Conservation (phyloP, 2,888 invertebrate genomes). For the Oscheius sp. region DNA sequence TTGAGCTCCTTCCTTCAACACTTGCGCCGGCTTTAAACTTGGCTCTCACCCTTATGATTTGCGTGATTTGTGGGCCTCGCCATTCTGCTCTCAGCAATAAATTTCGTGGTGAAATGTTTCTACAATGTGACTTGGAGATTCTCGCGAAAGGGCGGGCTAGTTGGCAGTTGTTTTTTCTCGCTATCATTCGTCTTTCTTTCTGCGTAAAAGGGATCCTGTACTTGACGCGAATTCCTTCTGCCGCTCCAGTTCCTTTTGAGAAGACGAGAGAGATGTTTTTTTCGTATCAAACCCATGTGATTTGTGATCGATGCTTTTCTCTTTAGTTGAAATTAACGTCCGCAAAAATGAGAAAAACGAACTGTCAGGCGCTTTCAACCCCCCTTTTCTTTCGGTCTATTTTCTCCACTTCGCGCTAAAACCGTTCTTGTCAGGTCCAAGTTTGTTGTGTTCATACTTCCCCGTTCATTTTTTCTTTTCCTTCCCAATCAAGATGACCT, state of each 20-base stretch:
- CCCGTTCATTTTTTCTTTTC: neutral
- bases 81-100: neutral
- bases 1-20: neutral
- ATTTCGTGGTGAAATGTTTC: neutral
- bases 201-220: neutral
- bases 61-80: conserved; percentile 1
- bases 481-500: conserved; percentile 18
- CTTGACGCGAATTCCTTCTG: neutral
- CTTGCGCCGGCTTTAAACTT: too few relatives aligned
- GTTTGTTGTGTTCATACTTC: conserved; percentile 6
- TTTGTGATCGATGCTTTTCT: neutral
- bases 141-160: neutral
- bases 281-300: conserved; percentile 2
- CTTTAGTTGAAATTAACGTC: conserved; percentile 5
- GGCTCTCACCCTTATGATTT: conserved; percentile 3
- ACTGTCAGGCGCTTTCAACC: conserved; percentile 6
- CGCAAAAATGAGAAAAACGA: neutral
- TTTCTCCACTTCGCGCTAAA: too few relatives aligned
- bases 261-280: conserved; percentile 7
- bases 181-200: neutral
- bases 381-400: too few relatives aligned
- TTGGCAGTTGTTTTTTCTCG: neutral
- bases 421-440: too few relatives aligned
- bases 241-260: conserved; percentile 4
- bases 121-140: neutral